Conservation (phyloP, 2,888 invertebrate species). For the Oscheius sp. region DNA sequence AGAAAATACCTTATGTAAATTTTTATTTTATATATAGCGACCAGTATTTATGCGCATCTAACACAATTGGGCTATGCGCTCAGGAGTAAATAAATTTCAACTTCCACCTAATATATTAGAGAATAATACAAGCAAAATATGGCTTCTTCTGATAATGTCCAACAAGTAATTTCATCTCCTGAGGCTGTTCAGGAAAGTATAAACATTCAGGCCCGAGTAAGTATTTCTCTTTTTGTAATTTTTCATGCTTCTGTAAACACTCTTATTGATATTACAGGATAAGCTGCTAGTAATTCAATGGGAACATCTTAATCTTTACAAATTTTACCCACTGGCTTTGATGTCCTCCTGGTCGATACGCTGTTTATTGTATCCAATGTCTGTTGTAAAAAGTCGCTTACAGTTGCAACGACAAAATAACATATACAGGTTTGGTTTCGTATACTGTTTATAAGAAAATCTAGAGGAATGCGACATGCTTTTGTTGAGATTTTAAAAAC, state of each 20-base stretch:
- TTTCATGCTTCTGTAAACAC: too few species aligned
- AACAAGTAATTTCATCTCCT: neutral
- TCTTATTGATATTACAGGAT: conserved; percentile 28
- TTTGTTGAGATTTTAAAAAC: conserved; percentile 65
- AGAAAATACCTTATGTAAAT: too few species aligned
- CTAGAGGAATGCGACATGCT: conserved; percentile 63
- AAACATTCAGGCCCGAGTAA: neutral
- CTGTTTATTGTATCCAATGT: conserved; percentile 68
- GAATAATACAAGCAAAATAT: neutral
- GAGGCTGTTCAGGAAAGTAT: neutral
- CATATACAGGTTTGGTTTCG: conserved; percentile 55
- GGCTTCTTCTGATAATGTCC: neutral
- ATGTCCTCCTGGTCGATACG: conserved; percentile 62
- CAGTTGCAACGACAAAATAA: conserved; percentile 70
- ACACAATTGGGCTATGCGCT: neutral
- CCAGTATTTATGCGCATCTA: too few species aligned
- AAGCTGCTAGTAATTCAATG: conserved; percentile 69
- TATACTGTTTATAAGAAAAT: neutral
- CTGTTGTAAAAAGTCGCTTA: conserved; percentile 62
- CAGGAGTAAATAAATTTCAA: neutral
- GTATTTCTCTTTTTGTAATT: too few species aligned
- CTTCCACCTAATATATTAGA: neutral
- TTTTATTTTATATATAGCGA: too few species aligned
- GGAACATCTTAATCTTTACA: conserved; percentile 69
- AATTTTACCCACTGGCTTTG: conserved; percentile 66